Conservation (phyloP, 2,888 invertebrate species). For the Drosophila parthenogenetica region DNA sequence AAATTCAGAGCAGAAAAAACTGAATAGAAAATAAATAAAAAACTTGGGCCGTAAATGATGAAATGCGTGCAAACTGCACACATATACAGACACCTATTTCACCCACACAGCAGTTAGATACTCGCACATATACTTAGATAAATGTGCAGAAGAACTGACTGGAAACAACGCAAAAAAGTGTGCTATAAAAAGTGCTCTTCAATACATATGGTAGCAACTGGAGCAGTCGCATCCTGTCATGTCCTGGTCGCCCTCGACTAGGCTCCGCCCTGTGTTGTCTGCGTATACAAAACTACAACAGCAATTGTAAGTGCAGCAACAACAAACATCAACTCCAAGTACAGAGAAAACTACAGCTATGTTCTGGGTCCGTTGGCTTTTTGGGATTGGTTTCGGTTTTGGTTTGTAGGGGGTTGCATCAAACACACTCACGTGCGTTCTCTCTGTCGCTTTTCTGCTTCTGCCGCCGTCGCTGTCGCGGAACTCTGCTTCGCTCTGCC, state of each 20-base stretch:
- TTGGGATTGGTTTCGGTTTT: slow-evolving; percentile 74
- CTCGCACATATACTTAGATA: slow-evolving; percentile 6
- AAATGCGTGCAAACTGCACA: slow-evolving; percentile 81
- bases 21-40: slow-evolving; percentile 27
- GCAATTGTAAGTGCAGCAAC: slow-evolving; percentile 26
- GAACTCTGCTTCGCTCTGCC: slow-evolving; percentile 15
- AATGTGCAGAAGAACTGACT: neutral
- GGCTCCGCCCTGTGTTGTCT: slow-evolving; percentile 62
- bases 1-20: slow-evolving; percentile 56
- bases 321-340: slow-evolving; percentile 2
- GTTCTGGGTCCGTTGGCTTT: slow-evolving; percentile 63
- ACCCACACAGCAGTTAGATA: slow-evolving; percentile 30
- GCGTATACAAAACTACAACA: slow-evolving; percentile 57
- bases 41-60: slow-evolving; percentile 69
- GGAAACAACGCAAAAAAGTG: slow-evolving; percentile 54
- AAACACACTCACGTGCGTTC: neutral
- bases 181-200: slow-evolving; percentile 53
- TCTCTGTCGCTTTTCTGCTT: slow-evolving; percentile 25
- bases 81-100: slow-evolving; percentile 48
- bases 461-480: slow-evolving; percentile 20
- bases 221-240: slow-evolving; percentile 32
- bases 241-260: slow-evolving; percentile 41
- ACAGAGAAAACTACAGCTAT: slow-evolving; percentile 16
- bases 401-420: slow-evolving; percentile 71
- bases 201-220: slow-evolving; percentile 27